Base-by-base conservation (phyloP, 1,140 invertebrate genomes). In the Phortica variegata region DNA sequence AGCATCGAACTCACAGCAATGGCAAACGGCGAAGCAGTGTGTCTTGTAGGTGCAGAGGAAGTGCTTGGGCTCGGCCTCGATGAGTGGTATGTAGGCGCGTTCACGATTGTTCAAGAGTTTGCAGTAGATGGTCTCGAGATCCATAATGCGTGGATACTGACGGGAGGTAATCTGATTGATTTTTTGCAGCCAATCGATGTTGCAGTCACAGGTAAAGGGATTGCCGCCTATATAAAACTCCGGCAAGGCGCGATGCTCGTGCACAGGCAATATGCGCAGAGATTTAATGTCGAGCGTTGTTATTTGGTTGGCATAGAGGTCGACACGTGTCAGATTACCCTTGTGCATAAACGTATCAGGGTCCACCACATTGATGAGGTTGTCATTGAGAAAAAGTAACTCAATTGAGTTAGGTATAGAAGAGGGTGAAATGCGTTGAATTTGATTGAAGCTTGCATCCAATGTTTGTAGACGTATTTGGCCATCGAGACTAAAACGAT, bases 1-100 rank as follows among this genome's bases (percentile, higher is more conserved):
- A 40, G 92, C 91, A 73, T 94, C 91, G 76, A 93, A 95, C 76
- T 94, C 92, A 77, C 93, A 96, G 79, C 93, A 95, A 71, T 95
- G 91, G 65, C 93, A 95, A 32, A 94, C 81, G 3, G 90, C 87
- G 74, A 94, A 95, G 79, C 93, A 96, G 66, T 95, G 93, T 7
- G 89, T 89, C 76, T 92, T 89, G 78, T 96, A 95, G 37, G 86
- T 85, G 80, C 93, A 96, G 38, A 95, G 81, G 78, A 95, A 95
- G 77, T 95, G 90, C 44, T 89, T 90, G 2, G 89, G 82, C 70
- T 89, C 85, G 5, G 91, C 87, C 60, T 93, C 87, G 3, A 93
- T 82, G 19, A 95, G 77, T 6, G 91, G 89, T 39, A 93, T 83
- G 73, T 87, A 91, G 50, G 86, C 86, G 33, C 84, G 83, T 61